Conservation (phyloP, 2,797 vertebrate species). For the Cuniculus paca region DNA sequence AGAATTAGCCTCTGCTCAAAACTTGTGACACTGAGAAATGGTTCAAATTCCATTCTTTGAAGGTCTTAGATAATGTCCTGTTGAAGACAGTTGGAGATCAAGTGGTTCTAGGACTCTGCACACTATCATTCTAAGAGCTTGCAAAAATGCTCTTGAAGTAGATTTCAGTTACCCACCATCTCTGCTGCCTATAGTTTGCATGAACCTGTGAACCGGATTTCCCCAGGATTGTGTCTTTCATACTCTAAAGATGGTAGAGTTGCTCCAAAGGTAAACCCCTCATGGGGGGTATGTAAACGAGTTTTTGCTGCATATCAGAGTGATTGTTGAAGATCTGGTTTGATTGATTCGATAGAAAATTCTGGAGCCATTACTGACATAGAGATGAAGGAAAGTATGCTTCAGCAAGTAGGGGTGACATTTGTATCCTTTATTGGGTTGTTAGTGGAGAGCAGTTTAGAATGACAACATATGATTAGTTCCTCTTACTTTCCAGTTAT, state of each 20-base stretch:
- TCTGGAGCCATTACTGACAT: slow-evolving; percentile 97
- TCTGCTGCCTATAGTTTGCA: slow-evolving; percentile 97
- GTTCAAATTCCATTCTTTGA: slow-evolving; percentile 97
- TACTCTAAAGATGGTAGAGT: slow-evolving; percentile 98
- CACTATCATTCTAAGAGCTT: slow-evolving; percentile 97
- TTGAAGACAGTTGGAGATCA: slow-evolving; percentile 97
- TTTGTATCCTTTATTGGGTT: slow-evolving; percentile 97
- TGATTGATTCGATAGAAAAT: slow-evolving; percentile 97
- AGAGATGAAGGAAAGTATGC: slow-evolving; percentile 95
- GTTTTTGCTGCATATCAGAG: slow-evolving; percentile 95
- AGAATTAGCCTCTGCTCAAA: slow-evolving; percentile 95
- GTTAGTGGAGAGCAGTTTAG: slow-evolving; percentile 95
- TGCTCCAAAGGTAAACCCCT: slow-evolving; percentile 97
- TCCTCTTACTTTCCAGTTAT: slow-evolving; percentile 11
- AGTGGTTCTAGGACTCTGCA: slow-evolving; percentile 97
- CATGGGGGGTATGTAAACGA: slow-evolving; percentile 97
- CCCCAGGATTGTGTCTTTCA: slow-evolving; percentile 97
- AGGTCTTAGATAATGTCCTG: slow-evolving; percentile 96
- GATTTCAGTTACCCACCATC: slow-evolving; percentile 98
- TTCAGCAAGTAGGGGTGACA: slow-evolving; percentile 94
- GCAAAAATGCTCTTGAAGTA: slow-evolving; percentile 97
- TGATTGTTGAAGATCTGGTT: slow-evolving; percentile 95
- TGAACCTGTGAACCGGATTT: slow-evolving; percentile 97
- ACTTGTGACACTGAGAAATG: slow-evolving; percentile 97
- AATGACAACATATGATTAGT: slow-evolving; percentile 94